Evolutionary conservation across 2,113 vertebrate genomes (phyloP), one percentile per base, ranked within the genome.

Genomic region (Zosterops pallidus): DNA sequence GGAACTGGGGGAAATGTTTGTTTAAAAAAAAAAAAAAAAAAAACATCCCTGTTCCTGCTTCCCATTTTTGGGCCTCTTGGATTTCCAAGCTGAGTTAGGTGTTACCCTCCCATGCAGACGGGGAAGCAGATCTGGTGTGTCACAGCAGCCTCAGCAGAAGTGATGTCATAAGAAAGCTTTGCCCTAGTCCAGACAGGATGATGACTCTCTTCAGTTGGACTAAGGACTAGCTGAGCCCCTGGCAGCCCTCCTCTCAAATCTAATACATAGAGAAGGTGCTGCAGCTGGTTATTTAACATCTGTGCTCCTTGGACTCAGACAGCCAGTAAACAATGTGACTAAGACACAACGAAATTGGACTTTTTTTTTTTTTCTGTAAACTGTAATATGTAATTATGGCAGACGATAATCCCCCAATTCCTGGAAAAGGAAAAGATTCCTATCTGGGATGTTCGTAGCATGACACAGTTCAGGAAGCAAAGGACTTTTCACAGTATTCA

Each of bases 341-440:
- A 29, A 39, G 46, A 56, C 33, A 63, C 78, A 86, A 44, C 0
- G 0, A 74, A 70, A 69, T 5, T 8, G 44, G 25, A 47, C 0
- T 3, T 18, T 53, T 52, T 44, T 39, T 39, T 39, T 44, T 47
- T 62, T 59, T 14, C 79, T 67, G 20, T 88, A 52, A 87, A 72
- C 46, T 18, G 26, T 12, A 57, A 65, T 50, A 23, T 55, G 60
- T 82, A 47, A 83, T 87, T 80, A 55, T 8, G 15, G 42, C 68
- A 72, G 84, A 92, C 3, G n/a, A 76, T 79, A 89, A 87, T 69
- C 62, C 21, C 35, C 17, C 6, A 39, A 69, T 95, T 91, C 91
- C 87, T 92, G 91, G 91, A 89, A 94, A 78, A 94, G 20, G 13
- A 6, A 68, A 74, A 84, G 74, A 47, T 59, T 72, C 46, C 31